phyloP scores from a whole-genome alignment of 2,797 vertebrate genomes.

The Poecilia wingei region DNA sequence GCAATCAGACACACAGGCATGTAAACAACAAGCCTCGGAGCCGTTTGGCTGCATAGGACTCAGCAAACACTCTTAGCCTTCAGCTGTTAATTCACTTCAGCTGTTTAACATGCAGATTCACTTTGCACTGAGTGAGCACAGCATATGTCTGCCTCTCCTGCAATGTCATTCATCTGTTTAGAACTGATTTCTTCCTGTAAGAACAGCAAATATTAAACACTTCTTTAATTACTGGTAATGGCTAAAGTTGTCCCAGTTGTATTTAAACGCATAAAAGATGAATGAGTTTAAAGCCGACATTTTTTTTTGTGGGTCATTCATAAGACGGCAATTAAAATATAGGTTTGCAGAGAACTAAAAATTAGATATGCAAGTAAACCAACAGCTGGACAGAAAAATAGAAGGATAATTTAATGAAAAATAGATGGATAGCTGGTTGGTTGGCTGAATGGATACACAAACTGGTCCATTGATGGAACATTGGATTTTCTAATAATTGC shows the following conservation, averaged over 20 bases:
- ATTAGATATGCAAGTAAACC: neutral
- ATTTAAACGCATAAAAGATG: too few species aligned
- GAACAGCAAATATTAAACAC: conserved; percentile 1
- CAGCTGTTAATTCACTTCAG: conserved; percentile 4
- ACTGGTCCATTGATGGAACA: neutral
- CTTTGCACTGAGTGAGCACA: neutral
- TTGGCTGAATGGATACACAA: neutral
- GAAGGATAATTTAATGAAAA: too few species aligned
- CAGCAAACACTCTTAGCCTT: neutral
- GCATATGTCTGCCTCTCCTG: conserved; percentile 13
- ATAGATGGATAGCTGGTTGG: neutral
- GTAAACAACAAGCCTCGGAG: conserved; percentile 22
- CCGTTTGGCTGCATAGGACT: conserved; percentile 34
- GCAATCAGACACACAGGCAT: conserved; percentile 5
- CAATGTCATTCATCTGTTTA: conserved; percentile 40
- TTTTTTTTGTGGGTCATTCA: neutral
- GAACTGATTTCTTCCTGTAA: conserved; percentile 42
- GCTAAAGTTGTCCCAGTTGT: neutral
- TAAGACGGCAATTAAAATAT: neutral
- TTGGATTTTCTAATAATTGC: neutral
- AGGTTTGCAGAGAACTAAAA: neutral
- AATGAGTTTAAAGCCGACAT: neutral
- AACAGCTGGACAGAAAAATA: neutral
- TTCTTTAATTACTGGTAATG: neutral
- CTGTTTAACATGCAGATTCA: conserved; percentile 30